phyloP scores from a whole-genome alignment of 2,888 invertebrate species.

The Chrysolina oricalcia region DNA sequence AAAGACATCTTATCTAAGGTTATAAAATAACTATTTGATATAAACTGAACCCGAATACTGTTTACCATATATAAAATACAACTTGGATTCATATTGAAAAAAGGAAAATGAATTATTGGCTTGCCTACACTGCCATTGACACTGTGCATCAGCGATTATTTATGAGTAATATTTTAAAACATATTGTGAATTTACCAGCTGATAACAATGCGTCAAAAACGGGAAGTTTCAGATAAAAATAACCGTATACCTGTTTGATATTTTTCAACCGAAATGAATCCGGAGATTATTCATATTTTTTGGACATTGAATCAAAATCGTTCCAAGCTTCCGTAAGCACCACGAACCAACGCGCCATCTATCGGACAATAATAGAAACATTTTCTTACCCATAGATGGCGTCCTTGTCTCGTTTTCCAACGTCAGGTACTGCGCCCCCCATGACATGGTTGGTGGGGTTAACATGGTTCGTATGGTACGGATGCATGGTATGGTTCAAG shows the following conservation, averaged over 20 bases:
- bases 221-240: constrained; percentile 4
- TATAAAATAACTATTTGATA: constrained; percentile 43
- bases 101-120: constrained; percentile 25
- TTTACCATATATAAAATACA: constrained; percentile 23
- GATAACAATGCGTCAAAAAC: constrained; percentile 29
- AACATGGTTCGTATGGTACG: constrained; percentile 82
- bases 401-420: constrained; percentile 98
- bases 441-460: constrained; percentile 88
- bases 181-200: constrained; percentile 29
- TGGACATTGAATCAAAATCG: neutral
- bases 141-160: constrained; percentile 21
- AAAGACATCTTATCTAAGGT: constrained; percentile 30
- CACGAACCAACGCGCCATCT: neutral
- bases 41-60: constrained; percentile 35
- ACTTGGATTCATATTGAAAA: constrained; percentile 24
- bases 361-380: neutral
- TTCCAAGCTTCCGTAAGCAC: no score
- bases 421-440: constrained; percentile 87
- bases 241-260: constrained; percentile 22
- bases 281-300: neutral
- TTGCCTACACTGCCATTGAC: constrained; percentile 26
- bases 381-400: constrained; percentile 96
- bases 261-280: constrained; percentile 5
- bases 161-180: constrained; percentile 29
- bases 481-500: constrained; percentile 87